Percentiles rank a stretch among this genome's conserved stretches.
phyloP scores from a whole-genome alignment of 2,113 vertebrate species.

The Turnix velox region DNA sequence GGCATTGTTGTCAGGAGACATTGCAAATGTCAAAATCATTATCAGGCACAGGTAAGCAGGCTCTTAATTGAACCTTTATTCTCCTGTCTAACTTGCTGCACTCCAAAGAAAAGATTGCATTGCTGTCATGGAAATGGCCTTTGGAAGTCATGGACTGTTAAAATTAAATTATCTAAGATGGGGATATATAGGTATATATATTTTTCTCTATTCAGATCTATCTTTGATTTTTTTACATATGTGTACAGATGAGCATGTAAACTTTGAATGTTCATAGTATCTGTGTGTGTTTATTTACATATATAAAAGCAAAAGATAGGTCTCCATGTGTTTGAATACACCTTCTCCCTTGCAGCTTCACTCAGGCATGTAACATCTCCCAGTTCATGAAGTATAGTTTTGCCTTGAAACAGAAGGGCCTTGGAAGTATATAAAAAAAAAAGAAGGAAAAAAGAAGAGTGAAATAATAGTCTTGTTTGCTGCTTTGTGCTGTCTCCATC shows the following conservation, averaged over 20 bases:
- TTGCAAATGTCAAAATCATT: slow-evolving; percentile 73
- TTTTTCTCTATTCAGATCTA: background rate
- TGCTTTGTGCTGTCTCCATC: slow-evolving; percentile 28
- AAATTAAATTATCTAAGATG: slow-evolving; percentile 1
- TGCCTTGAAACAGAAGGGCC: background rate
- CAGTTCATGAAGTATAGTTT: background rate
- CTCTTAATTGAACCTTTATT: slow-evolving; percentile 62
- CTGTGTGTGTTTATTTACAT: background rate
- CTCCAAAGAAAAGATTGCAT: background rate
- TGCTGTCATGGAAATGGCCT: background rate
- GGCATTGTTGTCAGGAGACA: slow-evolving; percentile 23
- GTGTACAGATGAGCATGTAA: background rate
- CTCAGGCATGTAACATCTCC: background rate
- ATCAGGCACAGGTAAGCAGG: slow-evolving; percentile 34
- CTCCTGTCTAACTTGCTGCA: slow-evolving; percentile 10
- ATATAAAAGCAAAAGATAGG: background rate
- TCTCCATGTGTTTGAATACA: background rate
- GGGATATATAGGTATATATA: background rate
- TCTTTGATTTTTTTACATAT: background rate
- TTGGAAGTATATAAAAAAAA: slow-evolving; percentile 10
- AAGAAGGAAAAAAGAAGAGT: background rate
- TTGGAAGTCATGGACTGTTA: background rate
- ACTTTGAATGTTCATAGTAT: background rate
- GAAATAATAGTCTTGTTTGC: slow-evolving; percentile 19
- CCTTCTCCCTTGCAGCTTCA: background rate